Evolutionary conservation across 2,113 vertebrate species (phyloP).

Genomic region (Edolisoma coerulescens): DNA sequence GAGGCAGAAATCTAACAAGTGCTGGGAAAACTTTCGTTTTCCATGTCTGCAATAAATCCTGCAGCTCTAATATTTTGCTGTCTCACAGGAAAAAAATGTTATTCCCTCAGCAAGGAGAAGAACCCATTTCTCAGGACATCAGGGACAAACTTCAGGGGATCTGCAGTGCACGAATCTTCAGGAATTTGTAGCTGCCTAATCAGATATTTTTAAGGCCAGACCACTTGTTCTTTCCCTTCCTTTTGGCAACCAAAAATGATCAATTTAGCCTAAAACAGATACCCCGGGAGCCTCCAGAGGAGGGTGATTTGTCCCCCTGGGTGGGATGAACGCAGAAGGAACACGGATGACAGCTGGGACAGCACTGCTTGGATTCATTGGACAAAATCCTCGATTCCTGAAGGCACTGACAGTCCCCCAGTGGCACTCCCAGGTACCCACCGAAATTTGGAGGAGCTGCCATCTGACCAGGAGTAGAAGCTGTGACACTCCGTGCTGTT

Average conservation of each 20-base stretch:
- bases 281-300: not conserved
- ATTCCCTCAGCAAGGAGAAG: not conserved
- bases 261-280: not conserved
- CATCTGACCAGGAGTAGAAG: slow-evolving; percentile 86
- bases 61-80: not conserved
- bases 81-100: not conserved
- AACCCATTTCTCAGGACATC: not conserved
- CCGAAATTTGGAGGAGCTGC: slow-evolving; percentile 83
- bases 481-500: slow-evolving; percentile 76
- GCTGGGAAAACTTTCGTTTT: not conserved
- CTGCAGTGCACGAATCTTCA: not conserved
- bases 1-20: not conserved
- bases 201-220: not conserved
- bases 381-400: not conserved
- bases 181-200: not conserved
- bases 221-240: not conserved
- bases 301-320: no score
- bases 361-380: not conserved
- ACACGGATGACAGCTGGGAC: not conserved
- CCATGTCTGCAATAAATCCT: not conserved
- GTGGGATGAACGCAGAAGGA: not conserved
- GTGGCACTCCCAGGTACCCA: slow-evolving; percentile 13
- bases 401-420: not conserved
- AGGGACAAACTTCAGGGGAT: not conserved
- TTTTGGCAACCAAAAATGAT: not conserved